Conservation (phyloP, 2,888 invertebrate genomes). For the Campoplex capitator region DNA sequence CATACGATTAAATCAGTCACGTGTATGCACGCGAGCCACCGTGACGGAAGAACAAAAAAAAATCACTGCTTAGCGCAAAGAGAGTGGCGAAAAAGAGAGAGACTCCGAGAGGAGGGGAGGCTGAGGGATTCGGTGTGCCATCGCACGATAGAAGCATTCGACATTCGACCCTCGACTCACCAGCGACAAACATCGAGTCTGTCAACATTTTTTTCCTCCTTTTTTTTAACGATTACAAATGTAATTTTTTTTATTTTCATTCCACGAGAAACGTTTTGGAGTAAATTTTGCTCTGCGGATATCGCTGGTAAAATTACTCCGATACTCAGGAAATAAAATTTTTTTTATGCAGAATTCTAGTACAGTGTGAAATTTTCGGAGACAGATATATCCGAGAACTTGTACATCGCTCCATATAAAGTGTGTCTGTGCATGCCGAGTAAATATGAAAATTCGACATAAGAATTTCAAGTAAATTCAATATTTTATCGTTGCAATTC, state of each 20-base stretch:
- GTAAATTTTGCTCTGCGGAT: background rate
- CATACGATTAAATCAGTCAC: background rate
- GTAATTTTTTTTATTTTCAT: background rate
- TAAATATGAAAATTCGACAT: background rate
- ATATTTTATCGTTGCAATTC: background rate
- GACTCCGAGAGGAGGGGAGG: background rate
- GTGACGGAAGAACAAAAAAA: constrained; percentile 13
- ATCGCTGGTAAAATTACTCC: background rate
- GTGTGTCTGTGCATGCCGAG: background rate
- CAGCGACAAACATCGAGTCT: constrained; percentile 32
- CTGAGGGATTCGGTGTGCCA: constrained; percentile 27
- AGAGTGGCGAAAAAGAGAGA: background rate
- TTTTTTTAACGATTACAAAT: background rate
- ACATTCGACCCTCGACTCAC: constrained; percentile 42
- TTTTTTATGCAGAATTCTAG: background rate
- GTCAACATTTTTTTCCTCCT: background rate
- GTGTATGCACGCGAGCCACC: constrained; percentile 3
- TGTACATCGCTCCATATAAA: background rate
- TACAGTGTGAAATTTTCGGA: background rate
- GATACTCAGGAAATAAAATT: background rate
- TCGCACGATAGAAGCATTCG: background rate
- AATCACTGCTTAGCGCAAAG: background rate
- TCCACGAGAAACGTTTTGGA: background rate
- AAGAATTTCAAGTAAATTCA: background rate
- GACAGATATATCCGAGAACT: background rate